These are phyloP conservation scores for Bryconaethiops microstoma DNA, from an alignment of 2,797 vertebrate genomes.

Conservation along the genomic window DNA sequence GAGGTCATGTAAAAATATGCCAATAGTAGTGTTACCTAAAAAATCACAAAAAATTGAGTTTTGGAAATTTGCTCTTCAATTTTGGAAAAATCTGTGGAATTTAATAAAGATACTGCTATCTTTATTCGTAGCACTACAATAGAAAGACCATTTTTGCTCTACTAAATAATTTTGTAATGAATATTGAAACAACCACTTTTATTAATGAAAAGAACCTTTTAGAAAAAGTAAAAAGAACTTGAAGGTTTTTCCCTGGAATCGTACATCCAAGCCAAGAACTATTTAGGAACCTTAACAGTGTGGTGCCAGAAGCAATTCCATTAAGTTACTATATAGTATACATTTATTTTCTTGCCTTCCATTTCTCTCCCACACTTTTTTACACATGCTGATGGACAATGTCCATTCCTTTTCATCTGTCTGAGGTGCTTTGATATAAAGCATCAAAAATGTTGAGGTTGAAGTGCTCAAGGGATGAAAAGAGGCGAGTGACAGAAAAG, in stretches of 20 bases:
- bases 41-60: no score
- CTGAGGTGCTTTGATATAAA: conserved; percentile 40
- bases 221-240: no score
- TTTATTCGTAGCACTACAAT: no score
- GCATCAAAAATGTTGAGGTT: conserved; percentile 46
- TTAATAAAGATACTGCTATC: no score
- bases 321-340: conserved; percentile 15
- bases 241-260: not conserved
- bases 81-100: no score
- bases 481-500: conserved; percentile 34
- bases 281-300: not conserved
- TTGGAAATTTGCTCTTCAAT: no score
- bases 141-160: not conserved
- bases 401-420: conserved; percentile 43
- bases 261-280: no score
- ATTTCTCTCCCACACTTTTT: conserved; percentile 5
- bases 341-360: conserved; percentile 17
- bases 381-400: conserved; percentile 4
- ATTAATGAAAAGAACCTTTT: not conserved
- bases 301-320: not conserved
- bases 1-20: no score
- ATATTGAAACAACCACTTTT: not conserved
- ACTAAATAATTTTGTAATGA: not conserved
- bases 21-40: no score
- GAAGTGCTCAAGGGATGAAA: conserved; percentile 47